A percentile compares a stretch with the other conserved stretches of the same genome.
Conservation (phyloP, 1,140 invertebrate species). For the Aradophagus sp. region DNA sequence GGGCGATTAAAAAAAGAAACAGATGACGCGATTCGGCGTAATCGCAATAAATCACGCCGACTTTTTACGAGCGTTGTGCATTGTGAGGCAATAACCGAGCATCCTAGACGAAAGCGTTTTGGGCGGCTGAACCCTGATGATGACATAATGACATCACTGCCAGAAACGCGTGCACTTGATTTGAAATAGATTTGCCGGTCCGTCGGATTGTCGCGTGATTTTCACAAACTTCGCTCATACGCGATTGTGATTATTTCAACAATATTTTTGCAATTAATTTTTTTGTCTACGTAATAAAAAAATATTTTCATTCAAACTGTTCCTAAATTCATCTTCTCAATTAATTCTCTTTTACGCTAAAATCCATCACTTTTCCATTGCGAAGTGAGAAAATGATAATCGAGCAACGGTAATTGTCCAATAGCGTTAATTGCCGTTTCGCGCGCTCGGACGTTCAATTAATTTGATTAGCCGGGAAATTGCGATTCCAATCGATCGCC, state of each 20-base stretch:
- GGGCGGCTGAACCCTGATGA: slow-evolving; percentile 17
- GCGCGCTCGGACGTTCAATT: slow-evolving; percentile 21
- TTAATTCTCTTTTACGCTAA: background rate
- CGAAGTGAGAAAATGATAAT: background rate
- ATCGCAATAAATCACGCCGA: slow-evolving; percentile 37
- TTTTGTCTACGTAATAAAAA: too few species aligned
- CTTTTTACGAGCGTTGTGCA: slow-evolving; percentile 26
- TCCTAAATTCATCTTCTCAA: too few species aligned
- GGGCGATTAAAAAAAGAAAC: slow-evolving; percentile 18
- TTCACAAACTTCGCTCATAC: too few species aligned
- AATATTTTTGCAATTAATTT: background rate
- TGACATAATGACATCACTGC: slow-evolving; percentile 55
- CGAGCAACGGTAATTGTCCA: slow-evolving; percentile 10
- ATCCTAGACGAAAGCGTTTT: slow-evolving; percentile 43
- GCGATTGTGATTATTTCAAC: too few species aligned
- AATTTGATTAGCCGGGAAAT: slow-evolving; percentile 31
- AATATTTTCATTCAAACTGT: too few species aligned
- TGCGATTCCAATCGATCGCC: slow-evolving; percentile 6
- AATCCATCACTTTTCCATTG: background rate
- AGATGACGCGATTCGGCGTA: slow-evolving; percentile 15
- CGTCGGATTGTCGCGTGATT: slow-evolving; percentile 47
- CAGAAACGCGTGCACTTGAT: slow-evolving; percentile 52
- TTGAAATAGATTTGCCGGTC: slow-evolving; percentile 57
- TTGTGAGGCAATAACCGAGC: slow-evolving; percentile 4
- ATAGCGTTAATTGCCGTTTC: slow-evolving; percentile 16